Percentiles rank a stretch among this genome's conserved stretches.
Evolutionary conservation across 2,888 invertebrate species (phyloP).

Genomic region (Sisyra terminalis): DNA sequence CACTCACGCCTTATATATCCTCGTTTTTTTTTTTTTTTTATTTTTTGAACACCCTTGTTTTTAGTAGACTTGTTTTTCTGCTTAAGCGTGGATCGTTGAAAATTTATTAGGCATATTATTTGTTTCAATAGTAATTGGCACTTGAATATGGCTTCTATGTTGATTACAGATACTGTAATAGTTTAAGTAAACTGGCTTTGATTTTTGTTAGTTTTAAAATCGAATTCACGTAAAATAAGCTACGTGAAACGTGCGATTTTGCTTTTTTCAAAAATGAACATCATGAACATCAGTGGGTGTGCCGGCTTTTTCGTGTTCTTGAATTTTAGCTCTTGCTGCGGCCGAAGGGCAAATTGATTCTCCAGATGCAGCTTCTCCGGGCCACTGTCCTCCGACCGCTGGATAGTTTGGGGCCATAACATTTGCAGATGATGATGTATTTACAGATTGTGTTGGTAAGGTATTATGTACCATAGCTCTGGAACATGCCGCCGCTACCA

Average conservation of each 20-base stretch:
- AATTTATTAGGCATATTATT: constrained; percentile 5
- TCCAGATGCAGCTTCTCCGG: constrained; percentile 15
- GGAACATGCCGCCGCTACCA: constrained; percentile 44
- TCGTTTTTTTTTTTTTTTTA: constrained; percentile 11
- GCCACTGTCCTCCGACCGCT: constrained; percentile 19
- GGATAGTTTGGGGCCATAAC: constrained; percentile 12
- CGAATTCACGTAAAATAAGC: not conserved
- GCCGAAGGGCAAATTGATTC: constrained; percentile 20
- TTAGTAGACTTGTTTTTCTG: constrained; percentile 5
- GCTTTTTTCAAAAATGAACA: constrained; percentile 48
- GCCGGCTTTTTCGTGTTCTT: constrained; percentile 54
- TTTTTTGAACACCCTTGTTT: not conserved
- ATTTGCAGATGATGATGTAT: constrained; percentile 14
- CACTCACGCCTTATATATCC: constrained; percentile 13
- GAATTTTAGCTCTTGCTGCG: constrained; percentile 27
- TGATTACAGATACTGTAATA: not conserved
- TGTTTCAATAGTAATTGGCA: constrained; percentile 2
- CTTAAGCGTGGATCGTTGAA: constrained; percentile 7
- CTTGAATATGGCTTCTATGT: not conserved
- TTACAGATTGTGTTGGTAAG: constrained; percentile 9
- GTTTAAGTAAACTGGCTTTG: too few species aligned
- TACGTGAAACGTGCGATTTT: not conserved
- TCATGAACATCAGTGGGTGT: constrained; percentile 78
- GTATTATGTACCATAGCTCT: constrained; percentile 20
- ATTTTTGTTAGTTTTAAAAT: too few species aligned